Evolutionary conservation across 2,113 vertebrate genomes (phyloP), one percentile per base, ranked within the genome.

Genomic region (Hydrochoerus hydrochaeris): DNA sequence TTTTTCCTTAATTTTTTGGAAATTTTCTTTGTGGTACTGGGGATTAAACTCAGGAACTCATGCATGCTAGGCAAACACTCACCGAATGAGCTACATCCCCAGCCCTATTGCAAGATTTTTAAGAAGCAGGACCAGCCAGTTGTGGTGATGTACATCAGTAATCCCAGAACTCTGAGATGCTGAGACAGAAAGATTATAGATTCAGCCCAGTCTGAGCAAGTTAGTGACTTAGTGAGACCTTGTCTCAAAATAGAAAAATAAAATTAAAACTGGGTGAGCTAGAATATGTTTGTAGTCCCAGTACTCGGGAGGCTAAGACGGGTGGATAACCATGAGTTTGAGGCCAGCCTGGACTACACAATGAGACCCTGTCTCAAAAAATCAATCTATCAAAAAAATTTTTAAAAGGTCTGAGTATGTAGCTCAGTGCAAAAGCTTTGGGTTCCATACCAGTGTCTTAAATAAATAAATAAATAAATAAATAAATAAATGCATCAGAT

Each of bases 61-160:
- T 54, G 52, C 52, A 16, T 54, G 14, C 14, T 3, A 54, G 52
- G 52, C 52, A 54, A 54, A 16, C 12, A 16, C 52, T 54, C 14
- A 16, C 12, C 13, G 1, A 54, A 13, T 54, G 14, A 54, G 52
- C 52, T 54, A n/a, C 35, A n/a, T 67, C 65, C 65, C 16, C 65
- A 67, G 35, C 30, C 65, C 32, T 78, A 77, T 67, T 54, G n/a
- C 32, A 52, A 89, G 44, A 26, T 46, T 41, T 89, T 91, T 91
- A 97, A 95, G 46, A 88, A 95, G 49, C 17, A 12, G 57, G 49
- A 65, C 30, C 46, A 54, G 49, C 85, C 80, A 95, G 38, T 49
- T 35, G 60, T 35, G 49, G 17, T 22, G 8, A 35, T 54, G 9
- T 6, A 80, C 5, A 20, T 30, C 28, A 54, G 30, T 54, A 54